These are phyloP conservation scores for Drosophila meridiana DNA, from an alignment of 2,888 invertebrate species.

Conservation along the genomic window DNA sequence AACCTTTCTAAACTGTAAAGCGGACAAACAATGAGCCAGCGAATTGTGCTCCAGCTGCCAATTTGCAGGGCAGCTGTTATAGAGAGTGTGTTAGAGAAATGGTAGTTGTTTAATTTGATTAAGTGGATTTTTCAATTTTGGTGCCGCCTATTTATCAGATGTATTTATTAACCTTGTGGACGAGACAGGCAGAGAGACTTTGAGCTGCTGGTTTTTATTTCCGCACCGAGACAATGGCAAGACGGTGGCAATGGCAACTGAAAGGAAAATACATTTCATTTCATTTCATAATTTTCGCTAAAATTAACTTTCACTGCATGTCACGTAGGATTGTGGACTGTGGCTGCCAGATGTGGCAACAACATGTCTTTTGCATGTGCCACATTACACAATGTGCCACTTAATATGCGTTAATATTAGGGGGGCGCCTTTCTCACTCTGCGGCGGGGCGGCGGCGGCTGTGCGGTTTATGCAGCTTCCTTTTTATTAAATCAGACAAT, in stretches of 20 bases:
- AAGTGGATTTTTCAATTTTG: conserved; percentile 44
- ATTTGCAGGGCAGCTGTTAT: conserved; percentile 34
- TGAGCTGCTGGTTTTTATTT: conserved; percentile 40
- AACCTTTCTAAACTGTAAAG: conserved; percentile 50
- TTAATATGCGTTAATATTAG: conserved; percentile 69
- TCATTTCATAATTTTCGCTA: conserved; percentile 76
- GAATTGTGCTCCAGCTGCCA: conserved; percentile 26
- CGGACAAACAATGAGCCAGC: conserved; percentile 38
- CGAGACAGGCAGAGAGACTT: neutral
- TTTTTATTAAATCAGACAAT: conserved; percentile 67
- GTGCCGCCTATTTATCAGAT: conserved; percentile 49
- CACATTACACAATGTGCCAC: conserved; percentile 68
- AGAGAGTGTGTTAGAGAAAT: conserved; percentile 26
- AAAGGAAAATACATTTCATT: conserved; percentile 66
- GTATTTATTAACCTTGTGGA: conserved; percentile 62
- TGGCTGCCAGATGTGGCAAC: conserved; percentile 44
- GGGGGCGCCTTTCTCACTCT: conserved; percentile 45
- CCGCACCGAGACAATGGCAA: conserved; percentile 61
- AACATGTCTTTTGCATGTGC: conserved; percentile 49
- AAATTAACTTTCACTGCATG: conserved; percentile 78
- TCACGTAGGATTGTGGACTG: conserved; percentile 68
- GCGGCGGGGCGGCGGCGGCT: neutral
- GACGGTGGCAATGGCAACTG: conserved; percentile 54
- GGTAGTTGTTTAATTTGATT: conserved; percentile 56
- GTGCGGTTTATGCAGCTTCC: conserved; percentile 50